Evolutionary conservation across 1,140 invertebrate species (phyloP).

Genomic region (Musca vetustissima): DNA sequence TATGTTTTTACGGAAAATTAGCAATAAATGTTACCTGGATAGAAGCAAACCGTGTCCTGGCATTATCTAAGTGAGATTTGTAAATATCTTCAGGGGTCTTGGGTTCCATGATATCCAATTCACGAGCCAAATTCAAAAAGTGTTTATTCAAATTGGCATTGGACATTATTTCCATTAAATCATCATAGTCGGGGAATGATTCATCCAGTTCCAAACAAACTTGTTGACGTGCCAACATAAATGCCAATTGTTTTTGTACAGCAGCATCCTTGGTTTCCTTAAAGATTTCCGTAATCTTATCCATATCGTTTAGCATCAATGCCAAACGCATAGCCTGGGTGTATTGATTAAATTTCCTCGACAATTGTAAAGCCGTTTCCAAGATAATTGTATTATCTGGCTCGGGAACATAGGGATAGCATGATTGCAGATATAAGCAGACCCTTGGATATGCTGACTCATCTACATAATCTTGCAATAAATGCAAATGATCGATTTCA

Average conservation of each 20-base stretch:
- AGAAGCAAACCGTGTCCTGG: conserved; percentile 78
- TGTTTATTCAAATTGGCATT: conserved; percentile 96
- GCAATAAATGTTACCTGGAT: conserved; percentile 59
- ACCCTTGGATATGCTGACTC: conserved; percentile 90
- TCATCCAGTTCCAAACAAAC: conserved; percentile 80
- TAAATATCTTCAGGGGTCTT: conserved; percentile 99
- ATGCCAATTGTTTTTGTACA: conserved; percentile 87
- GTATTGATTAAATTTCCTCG: conserved; percentile 89
- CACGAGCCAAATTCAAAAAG: conserved; percentile 92
- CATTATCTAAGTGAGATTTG: conserved; percentile 96
- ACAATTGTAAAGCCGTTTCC: conserved; percentile 84
- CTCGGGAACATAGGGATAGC: conserved; percentile 96
- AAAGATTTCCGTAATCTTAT: conserved; percentile 49
- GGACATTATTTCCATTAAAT: conserved; percentile 93
- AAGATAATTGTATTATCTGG: conserved; percentile 92
- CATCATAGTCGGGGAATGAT: conserved; percentile 75
- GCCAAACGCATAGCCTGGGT: conserved; percentile 92
- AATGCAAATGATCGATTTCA: conserved; percentile 93
- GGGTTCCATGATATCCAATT: conserved; percentile 99
- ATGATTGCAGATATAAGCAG: conserved; percentile 92
- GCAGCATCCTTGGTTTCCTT: conserved; percentile 50
- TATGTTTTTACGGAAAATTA: neutral
- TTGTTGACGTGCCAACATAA: conserved; percentile 96
- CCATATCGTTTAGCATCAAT: conserved; percentile 88
- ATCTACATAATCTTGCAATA: conserved; percentile 91